Base-by-base conservation (phyloP, 2,888 invertebrate genomes). In the Luperina nickerlii region DNA sequence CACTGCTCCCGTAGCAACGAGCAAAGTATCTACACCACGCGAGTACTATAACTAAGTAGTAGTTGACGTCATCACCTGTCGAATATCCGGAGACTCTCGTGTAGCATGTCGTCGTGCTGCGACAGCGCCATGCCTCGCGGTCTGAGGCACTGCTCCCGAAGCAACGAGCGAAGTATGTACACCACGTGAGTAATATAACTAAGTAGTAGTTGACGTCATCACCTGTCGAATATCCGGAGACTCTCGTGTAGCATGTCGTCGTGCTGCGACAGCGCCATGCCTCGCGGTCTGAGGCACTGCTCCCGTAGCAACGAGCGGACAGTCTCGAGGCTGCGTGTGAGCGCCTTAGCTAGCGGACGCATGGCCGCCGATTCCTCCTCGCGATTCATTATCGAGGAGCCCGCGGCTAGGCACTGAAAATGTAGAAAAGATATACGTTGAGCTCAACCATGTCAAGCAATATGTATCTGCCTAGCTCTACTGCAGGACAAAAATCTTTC, bases 331-430 rank as follows among this genome's bases (percentile, higher is more conserved):
- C 99, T 99, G 91, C 99, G 98, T n/a, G 99, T 99, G 70, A 99
- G 98, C 20, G 99, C 99, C 95, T 99, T 99, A 32, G 99, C 99
- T 82, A 99, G 95, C 0, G 99, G 99, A 57, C 99, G 98, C 99
- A 99, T 99, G 62, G 98, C 98, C 72, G 99, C 98, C 92, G 99
- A 99, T 95, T 99, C 99, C 76, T 98, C 97, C 95, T 99, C 99
- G 76, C 99, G 98, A 94, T 99, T 99, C 98, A 99, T 98, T 89
- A 99, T 99, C 76, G 99, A 99, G 0, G 99, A 99, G 66, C 99
- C 99, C 51, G 99, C 99, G 48, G 99, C 99, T 89, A 99, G 97
- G 94, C 99, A 99, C 98, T 98, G 57, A n/a, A 60, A 60, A n/a
- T 13, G n/a, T 60, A n/a, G 11, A 60, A 60, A 60, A n/a, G 11